phyloP scores from a whole-genome alignment of 1,140 invertebrate species.

The Drosophila equinoxialis region DNA sequence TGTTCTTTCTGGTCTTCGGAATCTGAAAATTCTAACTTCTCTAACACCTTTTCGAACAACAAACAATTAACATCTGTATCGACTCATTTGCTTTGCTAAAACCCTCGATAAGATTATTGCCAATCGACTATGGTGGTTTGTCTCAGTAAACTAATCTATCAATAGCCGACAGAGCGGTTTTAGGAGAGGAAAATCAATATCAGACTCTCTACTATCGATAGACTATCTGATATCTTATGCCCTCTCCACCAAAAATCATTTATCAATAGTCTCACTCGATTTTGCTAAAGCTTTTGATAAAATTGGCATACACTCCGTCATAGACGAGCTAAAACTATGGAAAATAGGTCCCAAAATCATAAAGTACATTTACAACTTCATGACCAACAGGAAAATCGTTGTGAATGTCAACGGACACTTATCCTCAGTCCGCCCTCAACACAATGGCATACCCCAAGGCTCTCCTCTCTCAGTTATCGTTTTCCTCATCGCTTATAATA shows the following conservation, averaged over 20 bases:
- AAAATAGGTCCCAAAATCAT: neutral
- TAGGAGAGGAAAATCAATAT: too few relatives aligned
- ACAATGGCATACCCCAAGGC: neutral
- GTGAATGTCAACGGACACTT: too few relatives aligned
- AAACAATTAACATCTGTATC: constrained; percentile 10
- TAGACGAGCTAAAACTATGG: neutral
- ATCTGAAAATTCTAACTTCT: constrained; percentile 16
- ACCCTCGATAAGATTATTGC: too few relatives aligned
- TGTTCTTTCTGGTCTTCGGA: constrained; percentile 3
- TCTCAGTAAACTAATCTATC: too few relatives aligned
- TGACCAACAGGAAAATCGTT: neutral
- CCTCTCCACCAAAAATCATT: too few relatives aligned
- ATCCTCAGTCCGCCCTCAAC: neutral
- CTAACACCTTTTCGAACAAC: constrained; percentile 16
- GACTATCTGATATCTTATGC: too few relatives aligned
- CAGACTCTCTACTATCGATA: too few relatives aligned
- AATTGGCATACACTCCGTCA: neutral
- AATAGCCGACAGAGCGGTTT: too few relatives aligned
- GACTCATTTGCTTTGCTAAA: neutral
- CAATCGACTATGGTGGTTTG: too few relatives aligned
- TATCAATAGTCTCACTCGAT: neutral
- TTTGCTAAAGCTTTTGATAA: neutral
- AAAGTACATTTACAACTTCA: neutral
- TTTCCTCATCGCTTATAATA: too few relatives aligned
- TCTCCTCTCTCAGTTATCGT: too few relatives aligned